Percentiles rank a stretch among this genome's conserved stretches.
phyloP scores from a whole-genome alignment of 2,797 vertebrate genomes.

The Margarornis squamiger region DNA sequence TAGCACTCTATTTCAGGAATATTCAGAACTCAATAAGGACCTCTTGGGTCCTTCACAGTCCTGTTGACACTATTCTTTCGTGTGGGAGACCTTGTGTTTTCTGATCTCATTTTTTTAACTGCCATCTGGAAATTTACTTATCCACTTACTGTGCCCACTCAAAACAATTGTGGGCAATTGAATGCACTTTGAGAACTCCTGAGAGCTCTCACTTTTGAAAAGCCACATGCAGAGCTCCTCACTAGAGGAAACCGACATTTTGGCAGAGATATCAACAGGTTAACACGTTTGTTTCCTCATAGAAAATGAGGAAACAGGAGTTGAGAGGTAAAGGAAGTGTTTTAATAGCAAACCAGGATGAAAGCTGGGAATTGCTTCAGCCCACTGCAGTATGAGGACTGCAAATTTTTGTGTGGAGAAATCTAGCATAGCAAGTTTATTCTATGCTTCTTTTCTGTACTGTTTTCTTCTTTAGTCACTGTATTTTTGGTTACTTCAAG shows the following conservation, averaged over 20 bases:
- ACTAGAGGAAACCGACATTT: neutral
- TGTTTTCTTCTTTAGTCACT: neutral
- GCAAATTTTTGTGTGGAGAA: neutral
- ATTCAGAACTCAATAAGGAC: neutral
- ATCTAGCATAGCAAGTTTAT: neutral
- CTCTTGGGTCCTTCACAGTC: neutral
- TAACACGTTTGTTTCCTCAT: neutral
- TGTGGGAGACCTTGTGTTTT: neutral
- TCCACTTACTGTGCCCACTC: neutral
- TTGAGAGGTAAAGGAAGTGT: neutral
- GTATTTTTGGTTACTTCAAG: neutral
- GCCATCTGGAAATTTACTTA: neutral
- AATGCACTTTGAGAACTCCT: neutral
- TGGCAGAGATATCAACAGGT: neutral
- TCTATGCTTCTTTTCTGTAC: neutral
- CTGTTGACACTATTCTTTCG: neutral
- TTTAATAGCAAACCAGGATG: neutral
- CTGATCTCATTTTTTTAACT: neutral
- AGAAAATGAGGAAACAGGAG: neutral
- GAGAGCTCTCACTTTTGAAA: neutral
- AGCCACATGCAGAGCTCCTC: neutral
- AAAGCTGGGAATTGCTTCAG: neutral
- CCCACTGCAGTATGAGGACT: neutral
- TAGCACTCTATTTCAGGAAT: neutral
- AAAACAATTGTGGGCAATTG: neutral